These are phyloP conservation scores for Bimastos eiseni DNA, from an alignment of 2,888 invertebrate species.

Conservation along the genomic window DNA sequence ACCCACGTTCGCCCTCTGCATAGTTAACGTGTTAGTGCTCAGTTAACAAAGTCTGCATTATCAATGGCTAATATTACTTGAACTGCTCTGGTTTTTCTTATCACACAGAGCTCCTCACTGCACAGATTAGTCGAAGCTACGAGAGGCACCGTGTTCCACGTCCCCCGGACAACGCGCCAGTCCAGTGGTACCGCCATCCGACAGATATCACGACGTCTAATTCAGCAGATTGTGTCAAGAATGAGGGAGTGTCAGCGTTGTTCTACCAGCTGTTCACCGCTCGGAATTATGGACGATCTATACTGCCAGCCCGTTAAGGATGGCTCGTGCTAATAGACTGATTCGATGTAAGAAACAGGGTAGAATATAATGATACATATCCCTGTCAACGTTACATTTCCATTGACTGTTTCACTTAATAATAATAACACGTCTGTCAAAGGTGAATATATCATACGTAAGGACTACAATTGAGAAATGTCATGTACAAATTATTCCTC, in stretches of 20 bases:
- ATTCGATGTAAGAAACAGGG: background rate
- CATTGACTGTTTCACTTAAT: background rate
- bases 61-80: background rate
- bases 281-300: conserved; percentile 13
- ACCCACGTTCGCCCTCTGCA: background rate
- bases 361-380: background rate
- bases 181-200: background rate
- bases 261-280: background rate
- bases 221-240: background rate
- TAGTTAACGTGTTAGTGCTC: background rate
- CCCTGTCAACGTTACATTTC: background rate
- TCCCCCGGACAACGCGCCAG: background rate
- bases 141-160: background rate
- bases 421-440: background rate
- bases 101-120: background rate
- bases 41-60: background rate
- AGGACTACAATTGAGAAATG: background rate
- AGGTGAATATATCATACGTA: background rate
- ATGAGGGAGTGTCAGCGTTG: background rate
- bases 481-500: background rate
- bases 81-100: background rate
- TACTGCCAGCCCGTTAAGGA: background rate
- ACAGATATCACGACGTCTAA: background rate
- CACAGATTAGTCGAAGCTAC: background rate
- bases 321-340: background rate